Evolutionary conservation across 2,797 vertebrate genomes (phyloP).

Genomic region (Denticeps clupeoides): DNA sequence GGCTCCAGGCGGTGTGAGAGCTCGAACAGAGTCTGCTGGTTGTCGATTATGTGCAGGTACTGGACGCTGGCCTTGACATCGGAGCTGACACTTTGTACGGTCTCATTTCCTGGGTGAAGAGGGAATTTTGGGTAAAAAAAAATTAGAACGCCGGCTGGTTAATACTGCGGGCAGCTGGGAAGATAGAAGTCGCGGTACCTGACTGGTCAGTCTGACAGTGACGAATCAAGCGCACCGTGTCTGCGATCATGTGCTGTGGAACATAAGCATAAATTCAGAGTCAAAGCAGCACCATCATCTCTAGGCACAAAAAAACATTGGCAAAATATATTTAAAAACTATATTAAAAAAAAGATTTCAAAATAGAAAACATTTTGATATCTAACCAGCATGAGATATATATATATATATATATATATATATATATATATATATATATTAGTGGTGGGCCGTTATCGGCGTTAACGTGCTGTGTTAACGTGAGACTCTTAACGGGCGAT

Average conservation of each 20-base stretch:
- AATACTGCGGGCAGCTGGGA: neutral
- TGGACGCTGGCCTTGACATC: constrained; percentile 79
- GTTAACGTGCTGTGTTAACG: no score
- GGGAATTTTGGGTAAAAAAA: constrained; percentile 5
- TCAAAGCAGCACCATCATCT: no score
- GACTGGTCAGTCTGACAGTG: constrained; percentile 88
- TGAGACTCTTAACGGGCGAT: no score
- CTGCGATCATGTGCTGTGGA: constrained; percentile 93
- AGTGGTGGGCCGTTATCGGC: no score
- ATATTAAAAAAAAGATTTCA: no score
- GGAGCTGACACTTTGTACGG: constrained; percentile 72
- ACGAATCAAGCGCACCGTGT: constrained; percentile 86
- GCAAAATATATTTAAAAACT: no score
- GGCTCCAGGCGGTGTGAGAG: constrained; percentile 95
- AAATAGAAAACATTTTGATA: no score
- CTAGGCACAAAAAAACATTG: no score
- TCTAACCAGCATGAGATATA: no score
- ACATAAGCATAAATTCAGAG: constrained; percentile 6
- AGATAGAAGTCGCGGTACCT: constrained; percentile 55
- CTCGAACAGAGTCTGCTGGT: constrained; percentile 92
- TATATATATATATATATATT: no score
- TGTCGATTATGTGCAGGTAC: constrained; percentile 89
- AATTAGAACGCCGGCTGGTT: neutral
- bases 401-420: no score
- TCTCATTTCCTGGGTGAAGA: constrained; percentile 66